A percentile compares a stretch with the other conserved stretches of the same genome.
Evolutionary conservation across 2,113 vertebrate species (phyloP).

Genomic region (Ardeotis arabs): DNA sequence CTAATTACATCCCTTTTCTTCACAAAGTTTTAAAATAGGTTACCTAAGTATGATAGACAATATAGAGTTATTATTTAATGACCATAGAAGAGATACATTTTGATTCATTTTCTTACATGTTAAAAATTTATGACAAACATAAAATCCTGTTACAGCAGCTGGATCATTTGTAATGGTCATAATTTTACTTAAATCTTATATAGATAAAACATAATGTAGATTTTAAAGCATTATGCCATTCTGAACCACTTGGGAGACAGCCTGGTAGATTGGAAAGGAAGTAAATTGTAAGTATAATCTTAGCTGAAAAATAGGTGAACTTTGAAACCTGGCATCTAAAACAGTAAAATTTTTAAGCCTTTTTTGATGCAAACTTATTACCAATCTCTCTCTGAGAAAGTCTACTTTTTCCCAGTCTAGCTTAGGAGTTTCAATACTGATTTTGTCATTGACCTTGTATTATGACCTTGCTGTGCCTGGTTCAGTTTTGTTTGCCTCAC

Average conservation of each 20-base stretch:
- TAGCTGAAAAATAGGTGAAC: background rate
- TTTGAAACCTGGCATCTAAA: background rate
- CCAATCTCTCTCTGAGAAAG: background rate
- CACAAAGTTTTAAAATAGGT: slow-evolving; percentile 55
- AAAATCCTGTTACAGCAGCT: slow-evolving; percentile 45
- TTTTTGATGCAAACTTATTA: background rate
- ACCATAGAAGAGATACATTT: slow-evolving; percentile 32
- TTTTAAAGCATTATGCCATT: slow-evolving; percentile 29
- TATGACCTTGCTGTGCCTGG: background rate
- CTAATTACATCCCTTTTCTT: slow-evolving; percentile 60
- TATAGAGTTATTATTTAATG: slow-evolving; percentile 63
- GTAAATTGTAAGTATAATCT: background rate
- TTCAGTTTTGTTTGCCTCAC: background rate
- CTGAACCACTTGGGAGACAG: background rate
- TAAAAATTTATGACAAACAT: slow-evolving; percentile 71
- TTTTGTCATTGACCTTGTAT: background rate
- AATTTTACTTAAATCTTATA: slow-evolving; percentile 63
- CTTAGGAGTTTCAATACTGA: background rate
- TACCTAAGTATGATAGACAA: slow-evolving; percentile 50
- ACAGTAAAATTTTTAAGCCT: background rate
- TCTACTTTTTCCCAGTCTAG: background rate
- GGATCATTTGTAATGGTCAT: slow-evolving; percentile 58
- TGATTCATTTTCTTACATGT: slow-evolving; percentile 49
- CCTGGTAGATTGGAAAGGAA: background rate
- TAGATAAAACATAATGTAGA: slow-evolving; percentile 57